Conservation (phyloP, 2,797 vertebrate genomes). For the Margarornis squamiger region DNA sequence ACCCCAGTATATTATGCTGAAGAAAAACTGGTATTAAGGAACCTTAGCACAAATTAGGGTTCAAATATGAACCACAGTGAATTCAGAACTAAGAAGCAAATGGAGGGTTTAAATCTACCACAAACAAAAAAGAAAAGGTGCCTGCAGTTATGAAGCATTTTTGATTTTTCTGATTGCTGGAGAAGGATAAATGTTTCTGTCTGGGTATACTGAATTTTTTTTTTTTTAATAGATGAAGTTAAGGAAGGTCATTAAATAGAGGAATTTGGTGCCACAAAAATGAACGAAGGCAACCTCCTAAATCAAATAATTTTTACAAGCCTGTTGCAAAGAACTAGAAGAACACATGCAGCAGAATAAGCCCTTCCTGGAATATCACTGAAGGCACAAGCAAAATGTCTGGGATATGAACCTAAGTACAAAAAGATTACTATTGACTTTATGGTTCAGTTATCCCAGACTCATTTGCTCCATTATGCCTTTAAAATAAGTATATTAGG, state of each 20-base stretch:
- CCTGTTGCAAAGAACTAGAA: not conserved
- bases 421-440: slow-evolving; percentile 12
- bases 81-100: not conserved
- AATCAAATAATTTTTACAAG: not conserved
- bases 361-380: not conserved
- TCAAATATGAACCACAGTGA: not conserved
- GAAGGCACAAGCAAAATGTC: not conserved
- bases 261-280: not conserved
- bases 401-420: not conserved
- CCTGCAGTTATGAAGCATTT: not conserved
- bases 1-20: not conserved
- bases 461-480: slow-evolving; percentile 2
- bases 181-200: not conserved
- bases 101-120: not conserved
- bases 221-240: not conserved
- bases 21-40: not conserved
- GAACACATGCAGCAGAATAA: not conserved
- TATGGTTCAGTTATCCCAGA: slow-evolving; percentile 34
- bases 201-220: not conserved
- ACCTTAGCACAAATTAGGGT: not conserved
- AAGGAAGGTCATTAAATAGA: not conserved
- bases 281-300: not conserved
- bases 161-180: not conserved
- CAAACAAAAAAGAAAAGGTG: not conserved
- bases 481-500: slow-evolving; percentile 21